Base-by-base conservation (phyloP, 2,888 invertebrate genomes). In the Acleris laterana region DNA sequence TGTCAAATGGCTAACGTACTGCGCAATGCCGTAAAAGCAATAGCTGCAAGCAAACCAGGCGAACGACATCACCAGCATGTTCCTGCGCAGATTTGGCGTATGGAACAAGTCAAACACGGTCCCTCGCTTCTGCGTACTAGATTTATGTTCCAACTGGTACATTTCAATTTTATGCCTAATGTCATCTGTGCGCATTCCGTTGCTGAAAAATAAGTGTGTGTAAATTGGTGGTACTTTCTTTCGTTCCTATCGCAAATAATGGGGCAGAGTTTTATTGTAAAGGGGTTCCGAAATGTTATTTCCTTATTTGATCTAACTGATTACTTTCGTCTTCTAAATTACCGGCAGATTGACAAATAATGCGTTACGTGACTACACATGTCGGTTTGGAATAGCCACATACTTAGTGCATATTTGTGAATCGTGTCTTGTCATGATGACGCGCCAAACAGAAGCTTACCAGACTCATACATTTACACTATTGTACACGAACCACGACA, bases 21-120 rank as follows among this genome's bases (percentile, higher is more conserved):
- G 96, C 0, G 96, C 94, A 66, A 97, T 94, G 0, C 98, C 97
- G 78, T 96, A 98, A 84, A 86, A 90, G 72, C 88, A 88, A 68
- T 97, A 94, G 52, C 97, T 97, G 68, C 96, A 95, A 0, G 96
- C 95, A 13, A 96, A 89, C 98, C 97, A 97, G 72, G 94, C 94
- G 75, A 95, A 95, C 68, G 95, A 94, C 86, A 96, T 95, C 51
- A 94, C 93, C 7, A 96, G 77, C 1, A 96, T 95, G 77, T 96
- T 96, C 53, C 89, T 84, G 63, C 96, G 89, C 83, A 96, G 88
- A 76, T 95, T 94, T 1, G 95, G 94, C 0, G 95, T 95, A 17
- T 94, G 91, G 70, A 96, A 94, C 52, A 97, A 87, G 84, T 96
- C 96, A 0, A 94, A 13, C 13, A 95, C 74, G 1, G 87, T 93